A percentile compares a stretch with the other conserved stretches of the same genome.
Evolutionary conservation across 2,888 invertebrate species (phyloP).

Genomic region (Gymnocheta viridis): DNA sequence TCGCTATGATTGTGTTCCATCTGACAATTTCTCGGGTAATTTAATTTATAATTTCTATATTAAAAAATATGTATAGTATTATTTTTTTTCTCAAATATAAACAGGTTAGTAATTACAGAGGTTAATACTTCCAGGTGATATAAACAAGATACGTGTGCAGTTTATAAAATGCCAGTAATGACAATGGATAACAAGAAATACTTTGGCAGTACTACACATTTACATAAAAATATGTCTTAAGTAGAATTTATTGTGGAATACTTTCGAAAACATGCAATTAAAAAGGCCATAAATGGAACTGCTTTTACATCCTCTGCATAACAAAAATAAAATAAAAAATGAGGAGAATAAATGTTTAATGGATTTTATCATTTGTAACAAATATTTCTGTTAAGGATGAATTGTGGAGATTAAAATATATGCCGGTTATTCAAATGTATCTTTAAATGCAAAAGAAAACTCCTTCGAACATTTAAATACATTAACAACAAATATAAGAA

Average conservation of each 20-base stretch:
- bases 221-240: neutral
- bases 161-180: neutral
- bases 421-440: too few species aligned
- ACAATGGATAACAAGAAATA: neutral
- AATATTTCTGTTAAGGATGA: too few species aligned
- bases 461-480: too few species aligned
- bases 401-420: too few species aligned
- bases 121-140: neutral
- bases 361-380: neutral
- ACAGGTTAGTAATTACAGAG: neutral
- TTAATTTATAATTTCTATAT: neutral
- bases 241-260: slow-evolving; percentile 1
- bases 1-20: neutral
- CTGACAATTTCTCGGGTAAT: neutral
- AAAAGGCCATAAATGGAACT: neutral
- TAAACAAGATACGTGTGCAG: slow-evolving; percentile 15
- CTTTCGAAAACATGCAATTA: neutral
- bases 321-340: too few species aligned
- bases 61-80: neutral
- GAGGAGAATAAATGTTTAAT: too few species aligned
- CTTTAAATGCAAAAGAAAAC: too few species aligned
- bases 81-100: neutral
- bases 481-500: too few species aligned
- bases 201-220: neutral
- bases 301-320: too few species aligned